These are phyloP conservation scores for Hecatera dysodea DNA, from an alignment of 2,888 invertebrate species.

Conservation along the genomic window DNA sequence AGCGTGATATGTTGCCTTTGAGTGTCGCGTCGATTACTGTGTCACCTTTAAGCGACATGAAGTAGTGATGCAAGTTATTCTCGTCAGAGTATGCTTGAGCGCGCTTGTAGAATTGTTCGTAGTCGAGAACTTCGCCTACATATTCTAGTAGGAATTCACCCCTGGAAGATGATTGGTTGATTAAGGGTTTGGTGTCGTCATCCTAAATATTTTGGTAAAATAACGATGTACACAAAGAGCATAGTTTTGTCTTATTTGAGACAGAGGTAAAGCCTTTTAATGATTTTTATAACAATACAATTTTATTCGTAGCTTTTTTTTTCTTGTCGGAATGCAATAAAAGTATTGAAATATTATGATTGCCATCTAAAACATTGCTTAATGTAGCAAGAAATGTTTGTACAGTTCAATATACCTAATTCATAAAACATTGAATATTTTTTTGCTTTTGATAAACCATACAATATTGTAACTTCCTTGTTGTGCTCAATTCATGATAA, in stretches of 20 bases:
- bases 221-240: not conserved
- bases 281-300: not conserved
- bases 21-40: conserved; percentile 97
- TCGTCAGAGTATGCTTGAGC: conserved; percentile 97
- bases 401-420: not conserved
- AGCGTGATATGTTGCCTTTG: conserved; percentile 98
- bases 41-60: conserved; percentile 98
- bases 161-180: conserved; percentile 85
- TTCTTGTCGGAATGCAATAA: not conserved
- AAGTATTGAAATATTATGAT: not conserved
- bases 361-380: not conserved
- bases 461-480: conserved; percentile 12
- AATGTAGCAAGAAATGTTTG: conserved; percentile 8
- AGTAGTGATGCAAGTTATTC: conserved; percentile 98
- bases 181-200: not conserved
- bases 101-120: conserved; percentile 96
- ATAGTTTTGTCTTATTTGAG: not conserved
- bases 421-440: conserved; percentile 7
- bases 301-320: not conserved
- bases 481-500: not conserved
- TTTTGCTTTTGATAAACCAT: conserved; percentile 14
- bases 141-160: conserved; percentile 99
- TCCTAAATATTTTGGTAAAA: not conserved
- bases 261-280: not conserved
- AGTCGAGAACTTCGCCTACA: conserved; percentile 98